phyloP scores from a whole-genome alignment of 2,888 invertebrate species.

The Terebella lapidaria region DNA sequence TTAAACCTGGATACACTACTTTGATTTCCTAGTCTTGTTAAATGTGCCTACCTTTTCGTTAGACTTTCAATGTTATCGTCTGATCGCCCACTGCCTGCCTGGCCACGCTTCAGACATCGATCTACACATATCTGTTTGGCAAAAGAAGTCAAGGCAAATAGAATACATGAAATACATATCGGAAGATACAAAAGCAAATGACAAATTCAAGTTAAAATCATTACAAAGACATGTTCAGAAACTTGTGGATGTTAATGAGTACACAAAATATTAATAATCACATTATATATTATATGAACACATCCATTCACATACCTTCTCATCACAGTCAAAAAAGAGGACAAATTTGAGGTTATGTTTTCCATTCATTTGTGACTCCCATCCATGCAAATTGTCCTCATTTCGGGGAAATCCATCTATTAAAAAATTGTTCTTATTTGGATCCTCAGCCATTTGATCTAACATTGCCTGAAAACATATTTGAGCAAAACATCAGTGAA shows the following conservation, averaged over 20 bases:
- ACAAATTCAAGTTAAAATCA: too few species aligned
- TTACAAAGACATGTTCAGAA: too few species aligned
- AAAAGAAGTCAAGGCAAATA: too few species aligned
- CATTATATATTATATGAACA: too few species aligned
- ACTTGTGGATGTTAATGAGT: too few species aligned
- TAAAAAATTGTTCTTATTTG: constrained; percentile 72
- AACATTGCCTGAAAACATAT: constrained; percentile 50
- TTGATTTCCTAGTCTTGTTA: not conserved
- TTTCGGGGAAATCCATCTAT: constrained; percentile 99
- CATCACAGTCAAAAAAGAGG: constrained; percentile 84
- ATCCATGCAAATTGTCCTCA: constrained; percentile 91
- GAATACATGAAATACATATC: too few species aligned
- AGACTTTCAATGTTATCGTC: constrained; percentile 91
- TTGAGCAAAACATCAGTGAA: too few species aligned
- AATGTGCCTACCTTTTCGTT: constrained; percentile 64
- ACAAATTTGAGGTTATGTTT: constrained; percentile 82
- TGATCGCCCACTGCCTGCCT: constrained; percentile 75
- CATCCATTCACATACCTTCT: constrained; percentile 61
- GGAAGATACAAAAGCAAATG: too few species aligned
- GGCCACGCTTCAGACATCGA: constrained; percentile 81
- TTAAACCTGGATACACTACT: too few species aligned
- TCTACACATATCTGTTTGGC: constrained; percentile 73
- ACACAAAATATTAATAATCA: too few species aligned
- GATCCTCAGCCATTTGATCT: constrained; percentile 42
- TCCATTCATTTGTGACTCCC: constrained; percentile 75